Evolutionary conservation across 2,113 vertebrate species (phyloP), one percentile per base, ranked within the genome.

Genomic region (Motacilla tschutschensis): DNA sequence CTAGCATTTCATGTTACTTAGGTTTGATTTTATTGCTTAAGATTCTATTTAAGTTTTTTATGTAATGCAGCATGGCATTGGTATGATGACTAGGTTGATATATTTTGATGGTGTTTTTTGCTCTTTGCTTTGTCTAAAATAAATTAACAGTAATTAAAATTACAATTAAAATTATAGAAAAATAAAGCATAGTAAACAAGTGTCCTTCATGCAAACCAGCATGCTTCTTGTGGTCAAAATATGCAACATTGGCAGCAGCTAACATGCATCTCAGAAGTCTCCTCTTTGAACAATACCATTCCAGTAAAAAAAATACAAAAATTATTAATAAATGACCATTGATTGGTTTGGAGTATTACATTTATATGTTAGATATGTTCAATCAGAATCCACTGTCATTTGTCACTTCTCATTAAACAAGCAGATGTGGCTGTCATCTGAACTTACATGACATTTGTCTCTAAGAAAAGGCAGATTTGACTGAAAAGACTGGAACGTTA

Each of bases 321-420:
- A 48, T 24, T 12, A 66, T 44, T 90, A 53, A n/a, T 67, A 88
- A 63, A 77, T 74, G 17, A 83, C 83, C 35, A 73, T 24, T 59
- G 51, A 81, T 48, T 76, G 18, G 36, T 83, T 86, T 29, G 81
- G 43, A 89, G 40, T 22, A 53, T 35, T 70, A 28, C 25, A 70
- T 79, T 73, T 63, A 2, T 25, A 87, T 63, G 44, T 51, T 62
- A n/a, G 35, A 29, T 33, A 89, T 21, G 1, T 53, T 69, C 72
- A 73, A 59, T 54, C 24, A 60, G 41, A 87, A 79, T 51, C 24
- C 31, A 76, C 43, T 43, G 28, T 57, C 41, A 78, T 83, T 87
- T 78, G 29, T 86, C 74, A 75, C 26, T 59, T 79, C 55, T 82
- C 83, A 59, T 79, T 79, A 91, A 92, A 81, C 44, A 82, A 66